These are phyloP conservation scores for Oryzaephilus surinamensis DNA, from an alignment of 1,140 invertebrate genomes.

Conservation along the genomic window DNA sequence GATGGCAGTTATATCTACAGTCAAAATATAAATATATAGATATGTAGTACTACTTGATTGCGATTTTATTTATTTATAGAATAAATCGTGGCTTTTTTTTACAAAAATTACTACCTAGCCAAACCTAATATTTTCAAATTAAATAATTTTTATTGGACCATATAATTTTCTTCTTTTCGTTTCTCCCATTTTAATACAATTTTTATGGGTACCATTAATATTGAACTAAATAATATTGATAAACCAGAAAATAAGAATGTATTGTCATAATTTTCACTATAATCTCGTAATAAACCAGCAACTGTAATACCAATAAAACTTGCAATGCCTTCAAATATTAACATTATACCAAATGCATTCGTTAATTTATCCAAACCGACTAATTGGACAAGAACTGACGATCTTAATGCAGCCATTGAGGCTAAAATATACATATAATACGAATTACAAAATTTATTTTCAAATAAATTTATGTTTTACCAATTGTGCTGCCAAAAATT, in stretches of 20 bases:
- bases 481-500: slow-evolving; percentile 6
- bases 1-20: too few species aligned
- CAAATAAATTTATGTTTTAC: slow-evolving; percentile 3
- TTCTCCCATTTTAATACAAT: slow-evolving; percentile 16
- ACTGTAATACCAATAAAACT: slow-evolving; percentile 72
- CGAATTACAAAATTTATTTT: background rate
- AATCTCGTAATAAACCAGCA: slow-evolving; percentile 76
- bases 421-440: too few species aligned
- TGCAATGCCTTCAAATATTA: slow-evolving; percentile 84
- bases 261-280: slow-evolving; percentile 67
- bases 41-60: too few species aligned
- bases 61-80: too few species aligned
- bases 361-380: slow-evolving; percentile 93
- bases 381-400: slow-evolving; percentile 91
- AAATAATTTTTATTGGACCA: too few species aligned
- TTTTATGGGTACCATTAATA: slow-evolving; percentile 24
- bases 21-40: too few species aligned
- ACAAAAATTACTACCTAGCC: too few species aligned
- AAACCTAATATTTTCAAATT: too few species aligned
- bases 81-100: too few species aligned
- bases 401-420: slow-evolving; percentile 91
- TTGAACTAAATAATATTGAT: slow-evolving; percentile 21
- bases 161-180: slow-evolving; percentile 5
- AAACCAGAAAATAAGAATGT: slow-evolving; percentile 85
- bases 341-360: slow-evolving; percentile 90